Base-by-base conservation (phyloP, 2,797 vertebrate genomes). In the Hemibagrus guttatus region DNA sequence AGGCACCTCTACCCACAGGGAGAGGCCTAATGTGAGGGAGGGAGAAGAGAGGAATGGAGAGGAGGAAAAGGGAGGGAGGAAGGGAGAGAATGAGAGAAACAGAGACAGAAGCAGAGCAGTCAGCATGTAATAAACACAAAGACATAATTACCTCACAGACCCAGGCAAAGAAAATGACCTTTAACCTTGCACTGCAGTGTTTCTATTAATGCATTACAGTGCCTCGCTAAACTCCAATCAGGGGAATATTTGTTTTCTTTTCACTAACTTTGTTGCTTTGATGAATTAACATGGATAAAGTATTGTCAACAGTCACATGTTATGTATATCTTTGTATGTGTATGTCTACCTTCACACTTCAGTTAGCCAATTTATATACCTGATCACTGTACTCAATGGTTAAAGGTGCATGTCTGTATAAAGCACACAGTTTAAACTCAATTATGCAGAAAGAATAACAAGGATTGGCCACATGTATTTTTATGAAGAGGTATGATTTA, bases 1-100 rank as follows among this genome's bases (percentile, higher is more conserved):
- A 92, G 95, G 96, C 97, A 97, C 96, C 95, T 96, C 96, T 96
- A 96, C 96, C 97, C 95, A 95, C 95, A 94, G 94, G 94, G 95
- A 92, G 92, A 69, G 42, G 71, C 90, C 91, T 87, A 49, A 84
- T 68, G 69, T 88, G 87, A 91, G 92, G 91, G 86, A 72, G 83
- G 88, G 93, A 94, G 94, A 94, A 94, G 93, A 72, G 92, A 93
- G 93, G 89, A 92, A 92, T 91, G 92, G 85, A 93, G 92, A 93
- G 92, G 87, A 93, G 93, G 91, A 93, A 90, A 89, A 87, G 58
- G 21, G 31, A 71, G 79, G 61, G 82, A 64, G 72, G 74, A 69
- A 79, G 89, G 35, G 49, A 82, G 89, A 89, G 85, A 81, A 84
- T 79, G 68, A 83, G 84, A 89, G 81, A 87, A 82, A 69, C 61